phyloP scores from a whole-genome alignment of 2,797 vertebrate species.

The Setipinna tenuifilis region DNA sequence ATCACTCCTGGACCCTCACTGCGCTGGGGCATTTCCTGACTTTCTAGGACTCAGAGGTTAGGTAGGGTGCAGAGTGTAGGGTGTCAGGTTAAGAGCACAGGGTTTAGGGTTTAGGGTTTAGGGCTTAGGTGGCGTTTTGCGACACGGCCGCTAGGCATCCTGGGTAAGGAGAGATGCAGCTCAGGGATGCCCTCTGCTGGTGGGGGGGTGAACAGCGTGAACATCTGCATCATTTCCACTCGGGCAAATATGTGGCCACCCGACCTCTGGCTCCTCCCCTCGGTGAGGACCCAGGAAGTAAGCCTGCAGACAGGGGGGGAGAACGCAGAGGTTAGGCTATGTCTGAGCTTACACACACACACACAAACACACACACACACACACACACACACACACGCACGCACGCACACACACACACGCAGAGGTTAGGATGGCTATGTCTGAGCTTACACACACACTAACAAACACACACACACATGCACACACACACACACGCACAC shows the following conservation, averaged over 20 bases:
- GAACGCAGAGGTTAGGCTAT: neutral
- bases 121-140: neutral
- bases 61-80: too few species aligned
- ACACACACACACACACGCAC: neutral
- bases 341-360: neutral
- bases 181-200: neutral
- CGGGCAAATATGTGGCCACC: slow-evolving; percentile 27
- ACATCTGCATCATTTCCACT: slow-evolving; percentile 17
- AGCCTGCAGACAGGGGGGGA: slow-evolving; percentile 20
- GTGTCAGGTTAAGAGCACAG: too few species aligned
- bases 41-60: too few species aligned
- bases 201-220: slow-evolving; percentile 34
- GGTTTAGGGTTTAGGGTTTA: neutral
- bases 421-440: too few species aligned
- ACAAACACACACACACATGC: too few species aligned
- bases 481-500: too few species aligned
- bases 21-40: too few species aligned
- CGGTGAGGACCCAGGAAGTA: neutral
- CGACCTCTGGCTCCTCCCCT: neutral
- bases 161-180: neutral
- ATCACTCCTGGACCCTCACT: too few species aligned
- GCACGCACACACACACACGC: neutral
- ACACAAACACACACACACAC: neutral
- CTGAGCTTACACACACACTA: too few species aligned
- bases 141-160: neutral